Evolutionary conservation across 2,888 invertebrate species (phyloP), one percentile per base, ranked within the genome.

Genomic region (Lydus trimaculatus): DNA sequence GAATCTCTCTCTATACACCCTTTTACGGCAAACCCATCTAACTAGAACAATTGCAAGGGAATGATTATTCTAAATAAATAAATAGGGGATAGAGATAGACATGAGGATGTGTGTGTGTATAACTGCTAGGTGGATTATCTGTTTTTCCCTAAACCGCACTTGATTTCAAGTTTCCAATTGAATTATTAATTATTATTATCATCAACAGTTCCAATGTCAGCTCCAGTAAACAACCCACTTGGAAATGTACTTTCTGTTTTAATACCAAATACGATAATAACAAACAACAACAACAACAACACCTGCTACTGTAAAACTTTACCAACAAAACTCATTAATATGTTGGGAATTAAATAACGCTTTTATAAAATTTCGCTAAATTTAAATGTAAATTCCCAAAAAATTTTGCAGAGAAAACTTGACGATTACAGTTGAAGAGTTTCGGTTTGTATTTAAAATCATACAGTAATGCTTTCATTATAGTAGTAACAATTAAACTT

Each of bases 1-100:
- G 31, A 69, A 63, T 59, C 52, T 62, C 65, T 69, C 68, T 65
- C 68, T 60, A 48, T 62, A 65, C 52, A 39, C 68, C 68, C 68
- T 68, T 68, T 61, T 64, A 64, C 61, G 68, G 64, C 43, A 61
- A 64, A 28, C 62, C 68, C 11, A 33, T 6, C 33, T 33, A 7
- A 33, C 8, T 33, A 33, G 11, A 33, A 33, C 33, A 33, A 33
- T 33, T 33, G 9, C 7, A 17, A 43, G n/a, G 43, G n/a, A 6
- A n/a, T n/a, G 43, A 6, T 43, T 5, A 43, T 43, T 43, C n/a
- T 43, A 43, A 43, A 43, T 43, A 43, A 43, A 43, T 43, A 43
- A 43, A n/a, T 43, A 43, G n/a, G 17, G 39, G n/a, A 39, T 39
- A n/a, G 39, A 39, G 15, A 33, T n/a, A n/a, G n/a, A n/a, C n/a